Evolutionary conservation across 2,113 vertebrate genomes (phyloP).

Genomic region (Mobula birostris): DNA sequence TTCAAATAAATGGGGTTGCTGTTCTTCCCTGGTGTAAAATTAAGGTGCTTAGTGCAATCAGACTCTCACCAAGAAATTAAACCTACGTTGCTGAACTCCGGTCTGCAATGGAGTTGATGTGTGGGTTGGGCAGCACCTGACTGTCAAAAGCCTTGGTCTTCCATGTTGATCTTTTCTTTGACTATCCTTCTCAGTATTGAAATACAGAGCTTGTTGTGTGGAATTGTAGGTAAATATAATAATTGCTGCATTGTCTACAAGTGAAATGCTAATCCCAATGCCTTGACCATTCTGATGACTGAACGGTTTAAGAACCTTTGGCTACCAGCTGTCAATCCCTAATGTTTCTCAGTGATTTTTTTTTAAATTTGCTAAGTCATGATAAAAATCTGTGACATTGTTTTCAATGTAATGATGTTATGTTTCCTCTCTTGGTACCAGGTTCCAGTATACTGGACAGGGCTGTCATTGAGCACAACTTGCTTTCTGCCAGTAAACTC

Average conservation of each 20-base stretch:
- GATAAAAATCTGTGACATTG: neutral
- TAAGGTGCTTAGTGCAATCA: too few species aligned
- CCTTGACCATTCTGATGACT: neutral
- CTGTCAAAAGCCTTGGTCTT: too few species aligned
- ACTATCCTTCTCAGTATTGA: neutral
- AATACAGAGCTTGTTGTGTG: neutral
- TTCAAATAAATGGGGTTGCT: too few species aligned
- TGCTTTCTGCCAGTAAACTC: slow-evolving; percentile 94
- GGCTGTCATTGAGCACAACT: slow-evolving; percentile 97
- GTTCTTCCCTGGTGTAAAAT: too few species aligned
- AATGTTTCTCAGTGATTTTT: neutral
- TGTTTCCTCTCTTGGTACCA: slow-evolving; percentile 44
- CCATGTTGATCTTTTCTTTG: neutral
- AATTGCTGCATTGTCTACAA: neutral
- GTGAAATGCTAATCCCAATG: neutral
- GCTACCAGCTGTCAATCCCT: neutral
- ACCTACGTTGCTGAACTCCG: too few species aligned
- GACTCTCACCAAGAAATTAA: too few species aligned
- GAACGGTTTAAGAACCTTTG: neutral
- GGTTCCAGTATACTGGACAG: slow-evolving; percentile 96
- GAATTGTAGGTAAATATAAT: neutral
- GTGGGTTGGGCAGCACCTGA: too few species aligned
- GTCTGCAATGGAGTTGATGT: too few species aligned
- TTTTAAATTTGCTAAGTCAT: neutral
- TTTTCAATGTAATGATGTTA: slow-evolving; percentile 24